phyloP scores from a whole-genome alignment of 2,888 invertebrate genomes.

The Atethmia centrago region DNA sequence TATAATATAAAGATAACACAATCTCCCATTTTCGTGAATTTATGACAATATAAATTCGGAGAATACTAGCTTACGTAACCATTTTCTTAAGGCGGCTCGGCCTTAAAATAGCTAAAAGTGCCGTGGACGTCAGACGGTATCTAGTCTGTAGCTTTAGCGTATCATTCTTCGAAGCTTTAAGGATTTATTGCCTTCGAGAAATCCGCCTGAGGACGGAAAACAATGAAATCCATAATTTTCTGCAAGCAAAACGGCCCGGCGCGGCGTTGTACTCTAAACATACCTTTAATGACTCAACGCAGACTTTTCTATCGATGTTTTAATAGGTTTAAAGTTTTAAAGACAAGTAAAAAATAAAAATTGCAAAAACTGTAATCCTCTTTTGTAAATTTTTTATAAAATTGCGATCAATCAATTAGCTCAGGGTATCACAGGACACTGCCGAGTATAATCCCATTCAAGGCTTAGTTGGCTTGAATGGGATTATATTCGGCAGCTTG shows the following conservation, averaged over 20 bases:
- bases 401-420: neutral
- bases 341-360: neutral
- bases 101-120: conserved; percentile 13
- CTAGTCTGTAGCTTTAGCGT: conserved; percentile 10
- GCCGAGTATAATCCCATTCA: neutral
- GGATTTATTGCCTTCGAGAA: conserved; percentile 19
- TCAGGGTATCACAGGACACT: neutral
- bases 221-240: conserved; percentile 10
- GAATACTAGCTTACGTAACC: conserved; percentile 23
- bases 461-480: neutral
- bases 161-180: conserved; percentile 22
- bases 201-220: neutral
- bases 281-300: neutral
- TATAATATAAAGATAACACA: conserved; percentile 30
- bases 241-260: neutral
- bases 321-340: neutral
- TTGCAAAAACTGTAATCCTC: neutral
- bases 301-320: neutral
- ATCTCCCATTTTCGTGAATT: conserved; percentile 31
- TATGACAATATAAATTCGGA: conserved; percentile 30
- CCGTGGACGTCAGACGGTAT: neutral
- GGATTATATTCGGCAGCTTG: neutral
- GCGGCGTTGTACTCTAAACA: neutral
- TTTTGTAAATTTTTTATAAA: neutral
- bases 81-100: conserved; percentile 20